Evolutionary conservation across 2,113 vertebrate species (phyloP).

Genomic region (Turdus rufiventris): DNA sequence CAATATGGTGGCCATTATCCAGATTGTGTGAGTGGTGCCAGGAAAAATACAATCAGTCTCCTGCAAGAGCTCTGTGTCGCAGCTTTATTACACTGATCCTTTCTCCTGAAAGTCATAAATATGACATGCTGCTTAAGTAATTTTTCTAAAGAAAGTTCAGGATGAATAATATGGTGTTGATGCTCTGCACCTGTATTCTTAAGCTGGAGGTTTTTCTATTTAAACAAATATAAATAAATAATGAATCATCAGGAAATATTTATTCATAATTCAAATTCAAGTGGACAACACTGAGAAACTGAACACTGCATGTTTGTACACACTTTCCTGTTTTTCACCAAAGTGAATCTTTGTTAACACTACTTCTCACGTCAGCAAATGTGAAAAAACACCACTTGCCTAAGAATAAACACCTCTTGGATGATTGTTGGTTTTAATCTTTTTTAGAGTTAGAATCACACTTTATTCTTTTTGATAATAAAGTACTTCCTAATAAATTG

Average conservation of each 20-base stretch:
- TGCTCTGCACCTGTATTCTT: neutral
- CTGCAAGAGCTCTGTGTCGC: neutral
- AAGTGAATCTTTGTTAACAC: neutral
- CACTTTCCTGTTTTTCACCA: neutral
- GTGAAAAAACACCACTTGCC: neutral
- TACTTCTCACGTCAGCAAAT: neutral
- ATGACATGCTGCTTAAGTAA: neutral
- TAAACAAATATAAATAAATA: neutral
- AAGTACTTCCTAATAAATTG: neutral
- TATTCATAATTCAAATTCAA: neutral
- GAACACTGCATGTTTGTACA: neutral
- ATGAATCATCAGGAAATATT: neutral
- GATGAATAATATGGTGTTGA: neutral
- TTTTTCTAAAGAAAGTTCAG: neutral
- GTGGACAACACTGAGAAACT: neutral
- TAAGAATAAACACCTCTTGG: neutral
- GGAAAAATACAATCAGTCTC: conserved; percentile 6
- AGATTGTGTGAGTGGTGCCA: conserved; percentile 8
- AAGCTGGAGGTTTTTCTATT: neutral
- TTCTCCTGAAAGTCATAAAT: conserved; percentile 12
- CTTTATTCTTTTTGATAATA: neutral
- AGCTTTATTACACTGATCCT: neutral
- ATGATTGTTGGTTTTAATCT: neutral
- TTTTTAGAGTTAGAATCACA: neutral
- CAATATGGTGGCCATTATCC: conserved; percentile 48